Conservation (phyloP, 2,113 vertebrate species). For the Notothenia coriiceps region DNA sequence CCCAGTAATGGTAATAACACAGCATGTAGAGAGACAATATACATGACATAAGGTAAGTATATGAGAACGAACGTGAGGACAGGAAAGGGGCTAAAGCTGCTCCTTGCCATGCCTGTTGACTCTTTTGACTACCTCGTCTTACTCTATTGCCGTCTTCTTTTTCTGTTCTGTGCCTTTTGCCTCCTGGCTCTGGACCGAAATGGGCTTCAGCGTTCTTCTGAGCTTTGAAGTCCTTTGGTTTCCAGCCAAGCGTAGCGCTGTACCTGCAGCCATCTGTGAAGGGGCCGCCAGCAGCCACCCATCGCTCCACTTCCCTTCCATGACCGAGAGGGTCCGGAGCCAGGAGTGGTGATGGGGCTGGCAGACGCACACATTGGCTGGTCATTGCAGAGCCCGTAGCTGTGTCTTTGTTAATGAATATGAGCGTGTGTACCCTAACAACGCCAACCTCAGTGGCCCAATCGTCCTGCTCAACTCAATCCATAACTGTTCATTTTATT, state of each 20-base stretch:
- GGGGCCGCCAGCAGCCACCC: conserved; percentile 70
- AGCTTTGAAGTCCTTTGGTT: conserved; percentile 83
- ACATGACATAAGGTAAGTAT: not conserved
- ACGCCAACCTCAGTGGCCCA: conserved; percentile 11
- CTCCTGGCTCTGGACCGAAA: conserved; percentile 71
- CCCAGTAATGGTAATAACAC: conserved; percentile 4
- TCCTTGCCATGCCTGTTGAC: conserved; percentile 75
- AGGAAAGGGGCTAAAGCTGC: conserved; percentile 45
- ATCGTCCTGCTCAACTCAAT: conserved; percentile 30
- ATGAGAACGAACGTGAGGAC: conserved; percentile 2
- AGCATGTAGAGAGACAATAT: conserved; percentile 2
- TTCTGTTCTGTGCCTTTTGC: conserved; percentile 55
- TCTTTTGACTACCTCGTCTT: conserved; percentile 55
- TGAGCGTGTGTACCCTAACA: conserved; percentile 12
- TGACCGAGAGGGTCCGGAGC: conserved; percentile 54
- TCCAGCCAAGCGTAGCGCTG: conserved; percentile 76
- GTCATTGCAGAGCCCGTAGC: conserved; percentile 24
- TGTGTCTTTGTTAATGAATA: conserved; percentile 26
- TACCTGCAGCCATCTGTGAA: conserved; percentile 84
- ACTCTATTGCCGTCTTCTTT: conserved; percentile 53
- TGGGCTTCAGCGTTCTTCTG: conserved; percentile 61
- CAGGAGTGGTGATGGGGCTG: conserved; percentile 59
- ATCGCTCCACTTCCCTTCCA: conserved; percentile 70
- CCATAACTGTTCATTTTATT: conserved; percentile 43
- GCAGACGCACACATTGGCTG: conserved; percentile 31